Base-by-base conservation (phyloP, 2,113 vertebrate genomes). In the Camelus dromedarius region DNA sequence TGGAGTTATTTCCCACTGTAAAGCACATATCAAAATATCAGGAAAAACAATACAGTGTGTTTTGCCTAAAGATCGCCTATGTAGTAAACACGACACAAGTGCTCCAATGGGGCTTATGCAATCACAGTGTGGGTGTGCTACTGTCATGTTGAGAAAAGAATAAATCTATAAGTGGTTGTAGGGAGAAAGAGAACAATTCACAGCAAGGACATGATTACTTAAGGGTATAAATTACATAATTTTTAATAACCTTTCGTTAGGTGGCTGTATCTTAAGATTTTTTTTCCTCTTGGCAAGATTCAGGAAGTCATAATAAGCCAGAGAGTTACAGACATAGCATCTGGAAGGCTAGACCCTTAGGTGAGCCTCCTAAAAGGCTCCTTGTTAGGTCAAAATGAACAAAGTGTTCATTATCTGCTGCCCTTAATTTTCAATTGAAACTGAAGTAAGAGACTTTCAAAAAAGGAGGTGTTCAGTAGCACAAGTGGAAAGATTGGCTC, bases 391-490 rank as follows among this genome's bases (percentile, higher is more conserved):
- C 80, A 94, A 79, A 95, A 67, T 52, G 72, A 80, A 89, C 84
- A 95, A 94, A 95, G 35, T 2, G 1, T 42, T 84, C 66, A 85
- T 95, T 96, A 96, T 85, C 70, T 89, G 42, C 48, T 84, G 84
- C 24, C 46, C 66, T 75, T 93, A 80, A 89, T 95, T 97, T 95
- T 95, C 83, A 62, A 75, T 12, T 60, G 67, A 94, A 96, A 90
- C 35, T 73, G 67, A 93, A 95, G 67, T 64, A 50, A 91, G 87
- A 97, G 50, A 84, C 58, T 89, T 87, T 89, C 15, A 50, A 46
- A 91, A 94, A 50, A 83, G 58, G 83, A 92, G 56, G 66, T 6
- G 0, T 93, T 88, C 0, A 0, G 67, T 72, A 85, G 76, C 56
- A 79, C 58, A 70, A 91, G 91, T 91, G 73, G 89, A 93, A 95